Percentiles rank a stretch among this genome's conserved stretches.
Conservation (phyloP, 2,888 invertebrate species). For the Polydrusus pterygomalis region DNA sequence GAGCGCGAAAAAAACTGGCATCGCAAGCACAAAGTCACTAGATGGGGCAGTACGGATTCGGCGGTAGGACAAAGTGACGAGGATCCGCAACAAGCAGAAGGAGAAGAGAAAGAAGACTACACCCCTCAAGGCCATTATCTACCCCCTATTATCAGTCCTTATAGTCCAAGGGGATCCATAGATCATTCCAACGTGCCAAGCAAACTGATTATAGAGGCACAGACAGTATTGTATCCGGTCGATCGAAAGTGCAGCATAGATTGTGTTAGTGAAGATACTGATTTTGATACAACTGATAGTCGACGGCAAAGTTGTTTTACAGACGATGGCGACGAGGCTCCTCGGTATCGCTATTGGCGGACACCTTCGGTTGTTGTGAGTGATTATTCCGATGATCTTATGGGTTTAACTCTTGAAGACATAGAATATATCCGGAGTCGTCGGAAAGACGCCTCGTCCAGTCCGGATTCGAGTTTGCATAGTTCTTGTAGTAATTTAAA, state of each 20-base stretch:
- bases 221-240: conserved; percentile 73
- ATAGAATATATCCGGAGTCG: conserved; percentile 76
- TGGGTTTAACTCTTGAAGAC: conserved; percentile 76
- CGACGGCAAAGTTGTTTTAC: conserved; percentile 74
- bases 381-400: conserved; percentile 86
- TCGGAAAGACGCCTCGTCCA: conserved; percentile 67
- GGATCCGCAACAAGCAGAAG: conserved; percentile 63
- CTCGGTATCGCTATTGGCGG: conserved; percentile 79
- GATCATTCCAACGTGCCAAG: conserved; percentile 70
- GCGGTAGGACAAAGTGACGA: conserved; percentile 74
- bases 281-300: conserved; percentile 61
- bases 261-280: conserved; percentile 67
- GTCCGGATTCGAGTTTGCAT: conserved; percentile 76
- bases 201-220: conserved; percentile 76
- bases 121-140: not conserved
- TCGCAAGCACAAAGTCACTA: conserved; percentile 33
- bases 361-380: conserved; percentile 92
- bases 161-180: conserved; percentile 68
- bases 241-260: conserved; percentile 72
- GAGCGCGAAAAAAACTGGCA: conserved; percentile 62
- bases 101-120: conserved; percentile 61
- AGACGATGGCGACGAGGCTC: conserved; percentile 71
- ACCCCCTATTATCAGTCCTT: conserved; percentile 59
- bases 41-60: conserved; percentile 74
- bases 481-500: conserved; percentile 77